phyloP scores from a whole-genome alignment of 2,113 vertebrate genomes.

The Patagioenas fasciata region DNA sequence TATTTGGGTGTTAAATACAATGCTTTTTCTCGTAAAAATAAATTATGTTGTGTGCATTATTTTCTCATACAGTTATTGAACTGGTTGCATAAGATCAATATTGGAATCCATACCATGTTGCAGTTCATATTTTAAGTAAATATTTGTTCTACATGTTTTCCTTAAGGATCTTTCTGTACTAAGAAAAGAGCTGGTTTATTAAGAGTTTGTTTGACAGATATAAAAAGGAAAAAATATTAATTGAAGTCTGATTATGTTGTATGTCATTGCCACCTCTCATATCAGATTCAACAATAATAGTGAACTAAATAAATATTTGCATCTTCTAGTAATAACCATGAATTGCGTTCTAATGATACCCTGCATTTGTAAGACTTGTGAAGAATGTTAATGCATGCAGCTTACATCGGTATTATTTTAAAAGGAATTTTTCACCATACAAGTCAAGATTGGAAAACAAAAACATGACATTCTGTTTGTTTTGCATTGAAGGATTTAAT shows the following conservation, averaged over 20 bases:
- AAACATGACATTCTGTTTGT: not conserved
- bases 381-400: not conserved
- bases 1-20: not conserved
- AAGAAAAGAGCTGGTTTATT: not conserved
- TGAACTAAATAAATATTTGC: conserved; percentile 20
- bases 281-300: not conserved
- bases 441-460: not conserved
- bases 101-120: not conserved
- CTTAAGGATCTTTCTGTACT: not conserved
- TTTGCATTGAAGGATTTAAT: not conserved
- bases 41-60: not conserved
- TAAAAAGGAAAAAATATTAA: not conserved
- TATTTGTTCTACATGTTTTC: not conserved
- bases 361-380: not conserved
- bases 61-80: not conserved
- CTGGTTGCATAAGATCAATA: not conserved
- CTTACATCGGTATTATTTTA: not conserved
- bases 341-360: not conserved
- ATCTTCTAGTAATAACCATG: not conserved
- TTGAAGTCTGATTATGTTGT: not conserved
- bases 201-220: not conserved
- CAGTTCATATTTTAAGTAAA: not conserved
- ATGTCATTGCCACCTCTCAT: not conserved
- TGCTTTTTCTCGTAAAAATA: not conserved
- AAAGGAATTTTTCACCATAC: not conserved